Evolutionary conservation across 2,888 invertebrate genomes (phyloP).

Genomic region (Cryptocephalus primarius): DNA sequence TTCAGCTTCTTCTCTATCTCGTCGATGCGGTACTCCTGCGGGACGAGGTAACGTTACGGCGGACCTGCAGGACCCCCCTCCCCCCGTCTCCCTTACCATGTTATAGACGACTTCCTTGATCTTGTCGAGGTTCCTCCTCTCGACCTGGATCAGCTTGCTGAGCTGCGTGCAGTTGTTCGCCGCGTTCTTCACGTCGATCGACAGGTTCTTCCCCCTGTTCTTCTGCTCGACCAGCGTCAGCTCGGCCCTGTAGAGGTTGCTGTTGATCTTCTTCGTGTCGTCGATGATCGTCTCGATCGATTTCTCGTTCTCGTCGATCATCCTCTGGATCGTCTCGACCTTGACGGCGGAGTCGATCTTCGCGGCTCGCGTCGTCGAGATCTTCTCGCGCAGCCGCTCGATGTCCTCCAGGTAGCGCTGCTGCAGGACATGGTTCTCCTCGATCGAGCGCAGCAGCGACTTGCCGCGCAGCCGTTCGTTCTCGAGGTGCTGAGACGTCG

Average conservation of each 20-base stretch:
- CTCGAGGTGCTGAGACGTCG: slow-evolving; percentile 32
- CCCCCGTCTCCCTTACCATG: slow-evolving; percentile 42
- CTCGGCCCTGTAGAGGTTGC: slow-evolving; percentile 12
- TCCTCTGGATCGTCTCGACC: slow-evolving; percentile 47
- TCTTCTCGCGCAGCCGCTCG: slow-evolving; percentile 37
- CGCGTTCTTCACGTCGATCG: slow-evolving; percentile 43
- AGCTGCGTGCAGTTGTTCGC: slow-evolving; percentile 41
- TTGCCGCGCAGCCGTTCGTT: slow-evolving; percentile 25
- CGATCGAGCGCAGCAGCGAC: slow-evolving; percentile 20
- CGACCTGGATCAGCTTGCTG: slow-evolving; percentile 36
- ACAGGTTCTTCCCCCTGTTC: slow-evolving; percentile 26
- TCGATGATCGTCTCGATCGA: slow-evolving; percentile 11
- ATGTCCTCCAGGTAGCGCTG: slow-evolving; percentile 18
- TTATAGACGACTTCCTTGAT: slow-evolving; percentile 50
- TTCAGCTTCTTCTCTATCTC: slow-evolving; percentile 35
- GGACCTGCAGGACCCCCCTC: no score
- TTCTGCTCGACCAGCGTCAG: slow-evolving; percentile 16
- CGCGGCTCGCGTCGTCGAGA: slow-evolving; percentile 42
- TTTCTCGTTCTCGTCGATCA: slow-evolving; percentile 46
- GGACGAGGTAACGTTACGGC: no score
- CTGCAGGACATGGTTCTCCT: slow-evolving; percentile 16
- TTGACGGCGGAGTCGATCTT: slow-evolving; percentile 39
- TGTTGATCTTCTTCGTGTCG: slow-evolving; percentile 19
- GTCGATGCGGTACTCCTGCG: slow-evolving; percentile 34
- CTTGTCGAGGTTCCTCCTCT: slow-evolving; percentile 41